These are phyloP conservation scores for Magallana nippona DNA, from an alignment of 2,888 invertebrate genomes.

Conservation along the genomic window DNA sequence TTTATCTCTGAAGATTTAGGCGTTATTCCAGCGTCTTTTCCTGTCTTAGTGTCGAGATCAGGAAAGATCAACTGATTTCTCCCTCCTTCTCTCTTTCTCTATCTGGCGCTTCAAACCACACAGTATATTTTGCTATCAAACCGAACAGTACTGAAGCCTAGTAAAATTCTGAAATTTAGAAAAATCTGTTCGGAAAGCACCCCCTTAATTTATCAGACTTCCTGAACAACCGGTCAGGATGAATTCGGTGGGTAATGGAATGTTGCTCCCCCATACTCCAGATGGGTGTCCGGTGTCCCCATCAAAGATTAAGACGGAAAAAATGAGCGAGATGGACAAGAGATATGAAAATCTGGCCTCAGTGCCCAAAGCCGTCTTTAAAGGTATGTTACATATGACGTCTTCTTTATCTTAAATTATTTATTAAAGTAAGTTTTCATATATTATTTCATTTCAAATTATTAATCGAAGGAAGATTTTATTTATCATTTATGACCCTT, in stretches of 20 bases:
- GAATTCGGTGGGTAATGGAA: conserved; percentile 18
- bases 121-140: conserved; percentile 3
- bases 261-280: conserved; percentile 16
- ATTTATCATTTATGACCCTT: too few species aligned
- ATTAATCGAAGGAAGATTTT: too few species aligned
- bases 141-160: not conserved
- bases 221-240: not conserved
- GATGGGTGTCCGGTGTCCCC: conserved; percentile 15
- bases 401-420: too few species aligned
- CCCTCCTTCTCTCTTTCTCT: too few species aligned
- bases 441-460: too few species aligned
- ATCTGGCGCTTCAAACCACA: not conserved
- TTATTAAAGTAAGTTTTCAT: too few species aligned
- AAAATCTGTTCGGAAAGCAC: not conserved
- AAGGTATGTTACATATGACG: not conserved
- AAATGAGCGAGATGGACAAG: conserved; percentile 5
- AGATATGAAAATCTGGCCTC: conserved; percentile 9
- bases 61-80: not conserved
- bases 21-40: conserved; percentile 45
- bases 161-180: not conserved
- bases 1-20: conserved; percentile 43
- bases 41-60: conserved; percentile 41
- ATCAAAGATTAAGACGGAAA: not conserved
- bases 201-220: conserved; percentile 4
- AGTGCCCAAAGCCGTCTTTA: not conserved